These are phyloP conservation scores for Drosophila saltans DNA, from an alignment of 1,140 invertebrate genomes.

Conservation along the genomic window DNA sequence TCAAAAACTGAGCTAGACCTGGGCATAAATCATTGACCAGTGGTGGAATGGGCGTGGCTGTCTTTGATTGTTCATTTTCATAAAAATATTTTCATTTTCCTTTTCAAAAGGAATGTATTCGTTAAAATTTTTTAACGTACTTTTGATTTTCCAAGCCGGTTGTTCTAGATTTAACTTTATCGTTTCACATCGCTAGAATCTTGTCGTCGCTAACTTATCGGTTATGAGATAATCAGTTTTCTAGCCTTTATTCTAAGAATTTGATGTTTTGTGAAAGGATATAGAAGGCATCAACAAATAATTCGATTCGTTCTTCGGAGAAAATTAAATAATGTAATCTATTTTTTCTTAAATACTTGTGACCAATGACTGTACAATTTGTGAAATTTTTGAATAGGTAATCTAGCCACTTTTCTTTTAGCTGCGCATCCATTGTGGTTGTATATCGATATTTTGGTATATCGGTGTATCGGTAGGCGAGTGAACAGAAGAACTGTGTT, in stretches of 20 bases:
- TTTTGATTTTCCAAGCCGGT: background rate
- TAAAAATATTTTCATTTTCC: conserved; percentile 13
- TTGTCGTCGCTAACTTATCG: too few species aligned
- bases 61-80: conserved; percentile 4
- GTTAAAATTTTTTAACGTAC: background rate
- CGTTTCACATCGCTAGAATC: background rate
- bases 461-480: background rate
- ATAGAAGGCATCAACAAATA: too few species aligned
- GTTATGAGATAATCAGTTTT: too few species aligned
- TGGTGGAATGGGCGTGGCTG: conserved; percentile 27
- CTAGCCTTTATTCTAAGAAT: too few species aligned
- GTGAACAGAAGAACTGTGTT: conserved; percentile 10
- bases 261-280: too few species aligned
- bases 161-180: background rate
- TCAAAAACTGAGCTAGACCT: conserved; percentile 47
- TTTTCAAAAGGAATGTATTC: background rate
- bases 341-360: too few species aligned
- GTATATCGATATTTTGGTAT: background rate
- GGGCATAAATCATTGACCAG: conserved; percentile 40
- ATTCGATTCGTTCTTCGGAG: too few species aligned
- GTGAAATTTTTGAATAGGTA: background rate
- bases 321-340: too few species aligned
- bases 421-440: background rate
- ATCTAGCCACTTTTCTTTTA: background rate
- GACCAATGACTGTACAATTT: too few species aligned